These are phyloP conservation scores for Xestia sexstrigata DNA, from an alignment of 2,888 invertebrate species.

Conservation along the genomic window DNA sequence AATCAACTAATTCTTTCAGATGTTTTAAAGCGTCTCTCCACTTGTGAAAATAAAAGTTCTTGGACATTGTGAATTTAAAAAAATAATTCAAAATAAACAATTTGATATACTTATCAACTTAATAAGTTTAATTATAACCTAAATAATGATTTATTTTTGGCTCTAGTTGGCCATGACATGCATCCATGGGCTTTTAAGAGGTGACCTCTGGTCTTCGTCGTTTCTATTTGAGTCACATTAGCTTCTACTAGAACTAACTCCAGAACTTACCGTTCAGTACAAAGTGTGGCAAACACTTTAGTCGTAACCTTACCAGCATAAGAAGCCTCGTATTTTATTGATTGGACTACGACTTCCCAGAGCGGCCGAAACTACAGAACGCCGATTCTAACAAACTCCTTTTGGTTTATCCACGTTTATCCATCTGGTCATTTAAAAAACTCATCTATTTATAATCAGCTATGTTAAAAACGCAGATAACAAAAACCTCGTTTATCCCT, in stretches of 20 bases:
- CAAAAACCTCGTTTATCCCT: background rate
- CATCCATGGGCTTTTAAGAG: background rate
- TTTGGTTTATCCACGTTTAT: no score
- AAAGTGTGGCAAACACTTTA: background rate
- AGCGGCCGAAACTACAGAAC: background rate
- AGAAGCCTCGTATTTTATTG: background rate
- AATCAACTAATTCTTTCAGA: constrained; percentile 69
- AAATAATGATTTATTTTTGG: background rate
- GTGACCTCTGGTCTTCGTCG: background rate
- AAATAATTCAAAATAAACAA: constrained; percentile 69
- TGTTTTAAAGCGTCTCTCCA: constrained; percentile 74
- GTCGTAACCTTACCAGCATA: background rate
- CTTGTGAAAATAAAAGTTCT: constrained; percentile 80
- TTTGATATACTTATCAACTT: background rate
- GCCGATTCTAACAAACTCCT: no score
- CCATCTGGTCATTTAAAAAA: no score
- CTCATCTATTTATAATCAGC: background rate
- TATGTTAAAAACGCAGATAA: background rate
- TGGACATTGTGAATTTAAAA: constrained; percentile 77
- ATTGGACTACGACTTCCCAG: background rate
- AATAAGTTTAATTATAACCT: constrained; percentile 2
- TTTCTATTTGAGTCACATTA: background rate
- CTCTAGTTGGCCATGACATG: constrained; percentile 60
- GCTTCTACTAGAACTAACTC: background rate
- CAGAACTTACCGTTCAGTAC: background rate